These are phyloP conservation scores for Prolemur simus DNA, from an alignment of 2,113 vertebrate genomes.

Conservation along the genomic window DNA sequence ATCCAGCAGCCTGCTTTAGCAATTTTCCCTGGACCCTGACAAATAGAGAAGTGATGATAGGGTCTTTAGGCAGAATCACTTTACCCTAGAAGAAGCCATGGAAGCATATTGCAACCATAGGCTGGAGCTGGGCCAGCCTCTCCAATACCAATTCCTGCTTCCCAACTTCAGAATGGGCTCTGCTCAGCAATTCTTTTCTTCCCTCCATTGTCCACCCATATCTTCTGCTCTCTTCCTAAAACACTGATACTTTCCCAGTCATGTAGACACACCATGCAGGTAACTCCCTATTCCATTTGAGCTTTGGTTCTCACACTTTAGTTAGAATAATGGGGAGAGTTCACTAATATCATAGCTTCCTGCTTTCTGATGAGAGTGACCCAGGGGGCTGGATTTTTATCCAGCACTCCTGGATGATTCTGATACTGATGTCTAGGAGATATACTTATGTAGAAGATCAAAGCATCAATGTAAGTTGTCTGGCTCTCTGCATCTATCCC, in stretches of 20 bases:
- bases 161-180: not conserved
- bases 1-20: not conserved
- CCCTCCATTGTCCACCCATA: too few species aligned
- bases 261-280: not conserved
- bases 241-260: not conserved
- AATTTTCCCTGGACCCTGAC: not conserved
- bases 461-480: not conserved
- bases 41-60: not conserved
- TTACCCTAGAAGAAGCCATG: not conserved
- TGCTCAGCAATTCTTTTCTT: not conserved
- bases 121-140: not conserved
- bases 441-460: not conserved
- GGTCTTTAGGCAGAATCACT: not conserved
- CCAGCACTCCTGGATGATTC: not conserved
- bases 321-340: not conserved
- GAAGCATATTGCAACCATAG: not conserved
- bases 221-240: not conserved
- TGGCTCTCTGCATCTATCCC: not conserved
- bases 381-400: not conserved
- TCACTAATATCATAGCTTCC: not conserved
- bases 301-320: not conserved
- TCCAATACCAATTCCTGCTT: not conserved
- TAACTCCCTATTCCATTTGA: not conserved
- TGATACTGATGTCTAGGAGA: not conserved
- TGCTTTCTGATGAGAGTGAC: not conserved